Evolutionary conservation across 2,113 vertebrate genomes (phyloP), one percentile per base, ranked within the genome.

Genomic region (Coryphaenoides rupestris): DNA sequence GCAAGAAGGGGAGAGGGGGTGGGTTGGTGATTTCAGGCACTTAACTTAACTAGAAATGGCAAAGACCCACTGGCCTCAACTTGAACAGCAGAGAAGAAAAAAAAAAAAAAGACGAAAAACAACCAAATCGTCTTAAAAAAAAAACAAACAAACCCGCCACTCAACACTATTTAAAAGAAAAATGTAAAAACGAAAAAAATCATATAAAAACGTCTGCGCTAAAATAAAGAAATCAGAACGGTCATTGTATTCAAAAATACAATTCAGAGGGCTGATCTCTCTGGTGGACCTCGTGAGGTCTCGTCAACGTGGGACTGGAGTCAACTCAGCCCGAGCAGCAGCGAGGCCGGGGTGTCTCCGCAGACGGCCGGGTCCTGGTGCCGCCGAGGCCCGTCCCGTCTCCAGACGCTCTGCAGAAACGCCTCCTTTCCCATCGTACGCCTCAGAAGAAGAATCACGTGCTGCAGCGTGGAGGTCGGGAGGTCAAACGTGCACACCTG

Each of bases 321-420:
- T 65, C 24, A 63, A 82, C 83, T 89, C 69, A 77, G 73, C 68
- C 57, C 63, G 14, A 56, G 65, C 1, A 62, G 58, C 64, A 24
- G 63, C 26, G 69, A 82, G 76, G 74, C 63, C 19, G 63, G 72
- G 64, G 65, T 68, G 55, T 77, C 62, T 46, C 63, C 17, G 47
- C 67, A 63, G 66, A 69, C 63, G 60, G 75, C 65, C 65, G n/a
- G 63, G 66, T 72, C 61, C 22, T 66, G 74, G 62, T 77, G 66
- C 59, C 65, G 66, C 59, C 65, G 46, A 69, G 70, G 80, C 63
- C 73, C 74, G 59, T 80, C 69, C 83, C 84, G 71, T 65, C 83
- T 77, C 79, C 79, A 75, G 66, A 78, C 75, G 71, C 72, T 84
- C 63, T 76, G 79, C 56, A 82, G 53, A 71, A 59, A 75, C 57